These are phyloP conservation scores for Karalla daura DNA, from an alignment of 2,797 vertebrate species.

Conservation along the genomic window DNA sequence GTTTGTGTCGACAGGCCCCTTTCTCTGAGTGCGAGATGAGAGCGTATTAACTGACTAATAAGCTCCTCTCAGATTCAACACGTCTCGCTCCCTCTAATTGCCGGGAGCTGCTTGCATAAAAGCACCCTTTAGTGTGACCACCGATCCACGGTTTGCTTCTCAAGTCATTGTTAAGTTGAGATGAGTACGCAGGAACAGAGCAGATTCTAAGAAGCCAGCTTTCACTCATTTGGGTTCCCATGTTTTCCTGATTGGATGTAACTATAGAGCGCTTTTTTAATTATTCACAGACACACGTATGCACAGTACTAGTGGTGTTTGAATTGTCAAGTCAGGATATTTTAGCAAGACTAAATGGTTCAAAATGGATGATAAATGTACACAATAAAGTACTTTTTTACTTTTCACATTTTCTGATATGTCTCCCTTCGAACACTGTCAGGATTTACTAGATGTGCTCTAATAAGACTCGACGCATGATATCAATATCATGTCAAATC, in stretches of 20 bases:
- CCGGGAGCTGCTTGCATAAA: conserved; percentile 24
- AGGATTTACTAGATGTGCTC: no score
- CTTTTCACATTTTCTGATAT: no score
- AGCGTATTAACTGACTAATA: conserved; percentile 21
- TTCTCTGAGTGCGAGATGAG: conserved; percentile 28
- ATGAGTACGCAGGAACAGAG: conserved; percentile 23
- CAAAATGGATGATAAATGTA: conserved; percentile 24
- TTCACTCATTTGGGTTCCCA: conserved; percentile 25
- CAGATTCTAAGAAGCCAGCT: conserved; percentile 14
- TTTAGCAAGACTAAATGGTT: conserved; percentile 23
- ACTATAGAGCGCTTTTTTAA: conserved; percentile 32
- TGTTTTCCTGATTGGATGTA: conserved; percentile 44
- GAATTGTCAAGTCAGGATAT: conserved; percentile 25
- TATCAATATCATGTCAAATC: no score
- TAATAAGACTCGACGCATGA: no score
- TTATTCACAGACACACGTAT: conserved; percentile 46
- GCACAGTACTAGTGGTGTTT: conserved; percentile 13
- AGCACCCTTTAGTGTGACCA: conserved; percentile 6
- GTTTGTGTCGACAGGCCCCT: conserved; percentile 16
- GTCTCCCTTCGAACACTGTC: no score
- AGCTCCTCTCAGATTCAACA: conserved; percentile 26
- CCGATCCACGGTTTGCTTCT: conserved; percentile 31
- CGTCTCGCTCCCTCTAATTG: conserved; percentile 27
- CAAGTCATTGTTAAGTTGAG: conserved; percentile 44
- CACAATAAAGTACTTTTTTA: neutral